phyloP scores from a whole-genome alignment of 2,888 invertebrate species.

The Caenorhabditis afra region DNA sequence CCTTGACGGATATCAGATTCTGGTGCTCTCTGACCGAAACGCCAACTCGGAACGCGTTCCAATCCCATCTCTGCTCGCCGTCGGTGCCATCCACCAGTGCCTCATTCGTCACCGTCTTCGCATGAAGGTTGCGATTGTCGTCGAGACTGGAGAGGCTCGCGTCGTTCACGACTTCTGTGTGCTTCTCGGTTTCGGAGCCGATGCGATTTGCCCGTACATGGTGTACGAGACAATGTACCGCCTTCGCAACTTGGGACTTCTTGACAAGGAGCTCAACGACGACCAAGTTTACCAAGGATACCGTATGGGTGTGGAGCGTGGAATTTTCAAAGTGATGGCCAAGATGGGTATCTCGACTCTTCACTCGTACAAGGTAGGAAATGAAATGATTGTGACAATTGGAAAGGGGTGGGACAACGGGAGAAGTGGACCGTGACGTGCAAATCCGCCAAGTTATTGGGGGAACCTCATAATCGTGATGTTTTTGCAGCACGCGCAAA shows the following conservation, averaged over 20 bases:
- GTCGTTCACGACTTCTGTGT: constrained; percentile 94
- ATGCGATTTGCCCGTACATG: constrained; percentile 91
- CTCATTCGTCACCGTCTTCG: constrained; percentile 94
- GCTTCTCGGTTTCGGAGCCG: constrained; percentile 93
- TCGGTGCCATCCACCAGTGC: constrained; percentile 95
- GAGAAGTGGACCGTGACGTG: too few species aligned
- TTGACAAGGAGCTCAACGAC: constrained; percentile 85
- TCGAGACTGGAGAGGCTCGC: constrained; percentile 96
- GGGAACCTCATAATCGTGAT: constrained; percentile 4
- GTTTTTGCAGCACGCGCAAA: constrained; percentile 89
- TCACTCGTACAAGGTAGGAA: constrained; percentile 90
- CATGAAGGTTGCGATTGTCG: constrained; percentile 92
- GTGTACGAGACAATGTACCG: constrained; percentile 94
- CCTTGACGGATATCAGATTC: constrained; percentile 87
- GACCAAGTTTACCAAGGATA: constrained; percentile 85
- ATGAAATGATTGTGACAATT: neutral
- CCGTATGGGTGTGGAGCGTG: constrained; percentile 91
- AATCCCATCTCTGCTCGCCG: constrained; percentile 87
- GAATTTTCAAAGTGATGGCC: constrained; percentile 95
- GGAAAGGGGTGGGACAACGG: constrained; percentile 20
- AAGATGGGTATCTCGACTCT: constrained; percentile 99
- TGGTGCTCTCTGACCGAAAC: constrained; percentile 89
- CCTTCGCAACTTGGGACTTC: constrained; percentile 89
- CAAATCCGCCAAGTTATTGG: neutral
- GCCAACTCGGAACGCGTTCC: constrained; percentile 81